Evolutionary conservation across 1,140 invertebrate species (phyloP).

Genomic region (Drosophila sp.): DNA sequence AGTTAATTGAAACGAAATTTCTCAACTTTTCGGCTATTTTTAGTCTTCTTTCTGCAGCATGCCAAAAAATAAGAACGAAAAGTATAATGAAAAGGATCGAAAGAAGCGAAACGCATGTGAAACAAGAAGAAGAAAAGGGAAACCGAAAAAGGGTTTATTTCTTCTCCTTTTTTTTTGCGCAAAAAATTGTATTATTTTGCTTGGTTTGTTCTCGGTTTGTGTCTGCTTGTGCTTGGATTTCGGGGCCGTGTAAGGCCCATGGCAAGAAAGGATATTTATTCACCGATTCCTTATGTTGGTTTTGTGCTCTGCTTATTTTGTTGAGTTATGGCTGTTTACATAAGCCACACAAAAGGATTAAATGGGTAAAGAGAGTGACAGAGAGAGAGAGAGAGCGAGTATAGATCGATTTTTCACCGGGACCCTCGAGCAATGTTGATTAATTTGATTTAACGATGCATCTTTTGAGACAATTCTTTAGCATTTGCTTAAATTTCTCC

Average conservation of each 20-base stretch:
- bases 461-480: conserved; percentile 14
- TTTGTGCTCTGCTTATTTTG: conserved; percentile 65
- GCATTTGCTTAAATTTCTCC: conserved; percentile 40
- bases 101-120: conserved; percentile 2
- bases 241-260: conserved; percentile 19
- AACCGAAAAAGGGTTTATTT: neutral
- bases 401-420: conserved; percentile 8
- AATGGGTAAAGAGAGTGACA: conserved; percentile 41
- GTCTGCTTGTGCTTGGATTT: conserved; percentile 6
- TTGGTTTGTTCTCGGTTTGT: conserved; percentile 39
- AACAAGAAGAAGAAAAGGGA: neutral
- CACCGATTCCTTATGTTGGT: conserved; percentile 22
- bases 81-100: neutral
- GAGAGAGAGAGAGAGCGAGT: neutral
- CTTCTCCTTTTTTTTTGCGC: conserved; percentile 24
- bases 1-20: conserved; percentile 67
- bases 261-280: conserved; percentile 26
- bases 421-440: conserved; percentile 49
- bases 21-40: conserved; percentile 77
- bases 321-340: conserved; percentile 72
- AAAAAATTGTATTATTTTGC: conserved; percentile 38
- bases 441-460: conserved; percentile 72
- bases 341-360: conserved; percentile 76
- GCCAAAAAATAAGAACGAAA: neutral
- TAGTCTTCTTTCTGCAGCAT: conserved; percentile 20